A percentile compares a stretch with the other conserved stretches of the same genome.
These are phyloP conservation scores for Patella caerulea DNA, from an alignment of 2,888 invertebrate species.

Conservation along the genomic window DNA sequence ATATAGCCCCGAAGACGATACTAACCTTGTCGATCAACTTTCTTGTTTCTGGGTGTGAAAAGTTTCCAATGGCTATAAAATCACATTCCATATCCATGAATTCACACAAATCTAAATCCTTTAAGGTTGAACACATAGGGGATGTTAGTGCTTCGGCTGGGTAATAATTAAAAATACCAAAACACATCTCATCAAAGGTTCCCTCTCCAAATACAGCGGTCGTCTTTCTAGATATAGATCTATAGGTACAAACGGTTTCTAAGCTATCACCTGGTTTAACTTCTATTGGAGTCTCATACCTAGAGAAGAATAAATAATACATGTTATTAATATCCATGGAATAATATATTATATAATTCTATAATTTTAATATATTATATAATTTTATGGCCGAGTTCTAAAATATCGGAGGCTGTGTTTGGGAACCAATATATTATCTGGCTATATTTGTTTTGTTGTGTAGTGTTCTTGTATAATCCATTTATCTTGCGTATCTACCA, in stretches of 20 bases:
- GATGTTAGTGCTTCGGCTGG: constrained; percentile 1
- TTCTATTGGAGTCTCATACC: constrained; percentile 23
- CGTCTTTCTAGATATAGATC: constrained; percentile 21
- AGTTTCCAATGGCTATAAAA: background rate
- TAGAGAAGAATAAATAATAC: constrained; percentile 8
- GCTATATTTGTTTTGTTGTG: no score
- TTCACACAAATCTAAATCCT: constrained; percentile 8
- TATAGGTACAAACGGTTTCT: constrained; percentile 29
- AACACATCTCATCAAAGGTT: constrained; percentile 20
- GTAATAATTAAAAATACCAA: constrained; percentile 16
- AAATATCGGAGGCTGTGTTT: no score
- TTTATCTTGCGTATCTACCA: no score
- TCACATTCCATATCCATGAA: background rate
- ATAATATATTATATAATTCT: no score
- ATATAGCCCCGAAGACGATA: no score
- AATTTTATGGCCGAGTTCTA: no score
- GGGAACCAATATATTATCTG: no score
- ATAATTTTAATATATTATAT: no score
- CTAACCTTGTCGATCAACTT: constrained; percentile 11
- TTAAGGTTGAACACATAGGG: background rate
- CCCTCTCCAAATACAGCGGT: constrained; percentile 32
- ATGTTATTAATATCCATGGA: background rate
- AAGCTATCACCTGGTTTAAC: constrained; percentile 37
- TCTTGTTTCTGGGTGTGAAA: background rate
- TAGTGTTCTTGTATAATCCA: no score